A percentile compares a stretch with the other conserved stretches of the same genome.
phyloP scores from a whole-genome alignment of 2,113 vertebrate genomes.

The Dasypus novemcinctus region DNA sequence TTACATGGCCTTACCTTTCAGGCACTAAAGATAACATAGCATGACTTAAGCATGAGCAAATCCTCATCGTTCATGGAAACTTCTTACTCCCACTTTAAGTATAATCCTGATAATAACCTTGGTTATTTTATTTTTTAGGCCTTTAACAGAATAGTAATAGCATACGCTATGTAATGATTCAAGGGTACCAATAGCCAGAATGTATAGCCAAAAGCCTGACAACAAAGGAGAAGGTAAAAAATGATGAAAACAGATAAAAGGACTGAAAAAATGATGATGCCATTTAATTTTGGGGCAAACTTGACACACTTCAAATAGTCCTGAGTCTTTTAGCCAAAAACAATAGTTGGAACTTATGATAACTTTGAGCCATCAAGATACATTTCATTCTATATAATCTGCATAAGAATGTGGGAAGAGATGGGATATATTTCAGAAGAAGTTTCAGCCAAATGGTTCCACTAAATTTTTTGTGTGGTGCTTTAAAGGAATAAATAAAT shows the following conservation, averaged over 20 bases:
- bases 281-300: not conserved
- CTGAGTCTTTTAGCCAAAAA: constrained; percentile 14
- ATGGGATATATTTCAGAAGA: not conserved
- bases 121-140: constrained; percentile 19
- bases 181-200: not conserved
- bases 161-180: not conserved
- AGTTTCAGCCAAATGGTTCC: constrained; percentile 11
- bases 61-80: not conserved
- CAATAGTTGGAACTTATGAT: not conserved
- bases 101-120: not conserved
- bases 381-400: constrained; percentile 37
- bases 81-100: not conserved
- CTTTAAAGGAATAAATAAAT: constrained; percentile 30
- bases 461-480: not conserved
- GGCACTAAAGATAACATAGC: not conserved
- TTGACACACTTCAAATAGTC: not conserved
- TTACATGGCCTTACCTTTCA: not conserved
- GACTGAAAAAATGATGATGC: not conserved
- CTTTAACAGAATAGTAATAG: not conserved
- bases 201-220: not conserved
- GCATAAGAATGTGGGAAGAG: not conserved
- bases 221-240: constrained; percentile 34
- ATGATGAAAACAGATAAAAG: constrained; percentile 13
- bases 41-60: not conserved
- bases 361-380: not conserved